Base-by-base conservation (phyloP, 2,888 invertebrate genomes). In the Scrobipalpa atriplicella region DNA sequence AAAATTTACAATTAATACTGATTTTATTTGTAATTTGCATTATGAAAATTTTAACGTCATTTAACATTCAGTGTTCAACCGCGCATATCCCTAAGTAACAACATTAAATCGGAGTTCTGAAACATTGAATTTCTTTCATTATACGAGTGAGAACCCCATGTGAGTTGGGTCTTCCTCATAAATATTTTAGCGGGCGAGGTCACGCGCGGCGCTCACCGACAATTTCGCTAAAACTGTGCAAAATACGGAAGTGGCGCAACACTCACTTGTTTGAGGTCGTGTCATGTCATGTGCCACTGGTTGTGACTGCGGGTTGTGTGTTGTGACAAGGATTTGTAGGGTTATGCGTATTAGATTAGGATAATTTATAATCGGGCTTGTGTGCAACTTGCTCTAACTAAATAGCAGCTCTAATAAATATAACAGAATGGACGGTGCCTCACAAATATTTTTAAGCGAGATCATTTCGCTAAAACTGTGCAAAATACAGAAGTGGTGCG, bases 91-190 rank as follows among this genome's bases (percentile, higher is more conserved):
- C 54, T 29, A 29, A 29, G 29, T 29, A 21, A 56, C 13, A 56
- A 13, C 7, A 21, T 21, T 21, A 21, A 56, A 56, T 56, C 21
- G 13, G 19, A 6, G 13, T 6, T 78, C 79, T 81, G 73, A 71
- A 73, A 77, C 79, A 81, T 81, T 87, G 86, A 85, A 87, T 86
- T 86, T 81, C 72, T 83, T 78, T 80, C 83, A 85, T 86, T 84
- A 86, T 82, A 83, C 83, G 78, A 73, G 76, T 76, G 79, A 86
- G 83, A 85, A 83, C 82, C 76, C 78, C 78, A 75, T 73, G 80
- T 79, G 81, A 84, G 83, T 83, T 86, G 83, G 86, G 81, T 81
- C 79, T 68, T 9, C 67, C 81, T 84, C 80, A 86, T 88, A 88
- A 87, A 88, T 87, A 87, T 86, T 86, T 85, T 82, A 82, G 79